A percentile compares a stretch with the other conserved stretches of the same genome.
phyloP scores from a whole-genome alignment of 2,797 vertebrate genomes.

The Adrianichthys oophorus region DNA sequence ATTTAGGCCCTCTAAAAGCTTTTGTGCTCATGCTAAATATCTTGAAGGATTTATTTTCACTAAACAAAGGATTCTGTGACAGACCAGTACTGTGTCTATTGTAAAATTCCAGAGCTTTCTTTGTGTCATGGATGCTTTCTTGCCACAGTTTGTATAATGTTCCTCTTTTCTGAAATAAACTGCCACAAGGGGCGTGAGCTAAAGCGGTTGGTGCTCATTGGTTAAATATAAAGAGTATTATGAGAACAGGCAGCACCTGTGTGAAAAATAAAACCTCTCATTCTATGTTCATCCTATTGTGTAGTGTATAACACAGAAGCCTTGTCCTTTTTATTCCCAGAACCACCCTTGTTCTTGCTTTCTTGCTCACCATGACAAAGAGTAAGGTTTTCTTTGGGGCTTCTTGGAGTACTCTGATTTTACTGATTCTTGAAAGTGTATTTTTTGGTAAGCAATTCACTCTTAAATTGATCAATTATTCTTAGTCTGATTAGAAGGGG shows the following conservation, averaged over 20 bases:
- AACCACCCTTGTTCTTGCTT: background rate
- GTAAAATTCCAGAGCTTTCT: no score
- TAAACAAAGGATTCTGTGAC: no score
- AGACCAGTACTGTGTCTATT: no score
- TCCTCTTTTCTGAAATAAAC: no score
- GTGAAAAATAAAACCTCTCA: conserved; percentile 41
- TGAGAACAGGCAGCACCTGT: conserved; percentile 24
- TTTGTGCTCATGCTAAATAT: no score
- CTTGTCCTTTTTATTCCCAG: conserved; percentile 13
- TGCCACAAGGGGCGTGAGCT: no score
- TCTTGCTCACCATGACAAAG: conserved; percentile 18
- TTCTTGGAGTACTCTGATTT: conserved; percentile 11
- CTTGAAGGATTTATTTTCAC: no score
- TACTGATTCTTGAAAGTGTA: conserved; percentile 22
- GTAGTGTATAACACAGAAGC: conserved; percentile 23
- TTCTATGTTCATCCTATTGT: conserved; percentile 14
- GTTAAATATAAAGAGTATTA: conserved; percentile 6
- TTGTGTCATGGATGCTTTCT: no score
- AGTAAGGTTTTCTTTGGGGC: background rate
- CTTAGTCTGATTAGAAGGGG: no score
- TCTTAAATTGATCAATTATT: conserved; percentile 5
- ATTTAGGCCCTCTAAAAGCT: no score
- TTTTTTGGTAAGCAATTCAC: conserved; percentile 31
- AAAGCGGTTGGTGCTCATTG: no score
- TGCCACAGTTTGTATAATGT: no score